Evolutionary conservation across 2,888 invertebrate genomes (phyloP), one percentile per base, ranked within the genome.

Genomic region (Scaptomyza caliginosa): DNA sequence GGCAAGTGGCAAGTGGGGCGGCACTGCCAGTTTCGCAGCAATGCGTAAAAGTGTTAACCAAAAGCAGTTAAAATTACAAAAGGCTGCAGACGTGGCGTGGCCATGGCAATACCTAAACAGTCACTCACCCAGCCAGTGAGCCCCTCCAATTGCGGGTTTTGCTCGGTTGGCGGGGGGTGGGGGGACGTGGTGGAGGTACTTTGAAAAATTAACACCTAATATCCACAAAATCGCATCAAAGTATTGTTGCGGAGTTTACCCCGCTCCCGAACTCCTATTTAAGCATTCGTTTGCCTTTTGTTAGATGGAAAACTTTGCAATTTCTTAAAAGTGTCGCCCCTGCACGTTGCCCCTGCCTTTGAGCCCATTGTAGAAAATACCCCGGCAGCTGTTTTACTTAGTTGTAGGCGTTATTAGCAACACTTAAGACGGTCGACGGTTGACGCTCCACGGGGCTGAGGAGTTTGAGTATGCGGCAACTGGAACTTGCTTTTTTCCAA

Each of bases 181-280:
- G 4, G 39, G 24, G 5, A 8, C n/a, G 10, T 0, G 28, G 17
- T 2, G 49, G 60, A 19, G 67, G 76, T 67, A 74, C 86, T 81
- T 86, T 81, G 81, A 81, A 86, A 87, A 84, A 84, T 84, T 84
- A 84, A 87, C 83, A 84, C 83, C 88, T 84, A 84, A 84, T 84
- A 84, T 84, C 88, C 88, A 87, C 82, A 87, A 84, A 84, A 84
- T 84, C 83, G 83, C 83, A 84, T 87, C 86, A 86, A 82, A 84
- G 88, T 84, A 83, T 83, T 85, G 86, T 82, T 78, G 59, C 40
- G 68, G 68, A 59, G 74, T 55, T 32, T n/a, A n/a, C n/a, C n/a
- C n/a, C n/a, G n/a, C n/a, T n/a, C n/a, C n/a, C n/a, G n/a, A n/a
- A n/a, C n/a, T n/a, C n/a, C n/a, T 71, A 71, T 70, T 58, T 46